phyloP scores from a whole-genome alignment of 2,797 vertebrate species.

The Lagorchestes hirsutus region DNA sequence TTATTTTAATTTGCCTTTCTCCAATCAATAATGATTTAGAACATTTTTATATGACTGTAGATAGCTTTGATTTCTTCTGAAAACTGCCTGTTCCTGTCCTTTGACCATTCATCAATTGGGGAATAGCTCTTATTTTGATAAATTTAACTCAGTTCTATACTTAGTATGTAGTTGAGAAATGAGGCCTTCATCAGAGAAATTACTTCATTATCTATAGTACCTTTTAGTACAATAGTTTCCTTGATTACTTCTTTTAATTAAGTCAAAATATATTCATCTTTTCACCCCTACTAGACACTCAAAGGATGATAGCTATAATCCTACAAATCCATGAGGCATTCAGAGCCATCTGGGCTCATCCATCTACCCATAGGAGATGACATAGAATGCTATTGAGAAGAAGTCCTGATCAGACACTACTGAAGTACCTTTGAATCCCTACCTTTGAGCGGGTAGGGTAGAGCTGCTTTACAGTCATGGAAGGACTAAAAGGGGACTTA shows the following conservation, averaged over 20 bases:
- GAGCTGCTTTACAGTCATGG: background rate
- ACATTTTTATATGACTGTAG: background rate
- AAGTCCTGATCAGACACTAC: constrained; percentile 4
- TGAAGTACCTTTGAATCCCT: background rate
- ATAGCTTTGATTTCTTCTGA: background rate
- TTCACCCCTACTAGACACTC: background rate
- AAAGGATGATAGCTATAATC: background rate
- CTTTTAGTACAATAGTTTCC: background rate
- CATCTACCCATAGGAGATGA: background rate
- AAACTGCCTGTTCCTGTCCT: background rate
- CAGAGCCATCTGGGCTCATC: background rate
- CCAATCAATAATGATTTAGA: background rate
- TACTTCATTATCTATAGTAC: background rate
- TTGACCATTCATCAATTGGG: background rate
- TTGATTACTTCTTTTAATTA: background rate
- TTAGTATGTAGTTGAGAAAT: background rate
- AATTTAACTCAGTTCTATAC: background rate
- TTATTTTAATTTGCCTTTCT: background rate
- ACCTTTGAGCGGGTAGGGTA: background rate
- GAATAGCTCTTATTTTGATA: background rate
- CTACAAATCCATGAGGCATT: background rate
- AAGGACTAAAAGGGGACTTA: background rate
- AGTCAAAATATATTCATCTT: background rate
- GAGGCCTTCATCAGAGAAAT: background rate
- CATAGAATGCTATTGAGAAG: background rate